Evolutionary conservation across 92 coral and sea anemone genomes (phyloP).

Genomic region (Epizoanthus ramosus): DNA sequence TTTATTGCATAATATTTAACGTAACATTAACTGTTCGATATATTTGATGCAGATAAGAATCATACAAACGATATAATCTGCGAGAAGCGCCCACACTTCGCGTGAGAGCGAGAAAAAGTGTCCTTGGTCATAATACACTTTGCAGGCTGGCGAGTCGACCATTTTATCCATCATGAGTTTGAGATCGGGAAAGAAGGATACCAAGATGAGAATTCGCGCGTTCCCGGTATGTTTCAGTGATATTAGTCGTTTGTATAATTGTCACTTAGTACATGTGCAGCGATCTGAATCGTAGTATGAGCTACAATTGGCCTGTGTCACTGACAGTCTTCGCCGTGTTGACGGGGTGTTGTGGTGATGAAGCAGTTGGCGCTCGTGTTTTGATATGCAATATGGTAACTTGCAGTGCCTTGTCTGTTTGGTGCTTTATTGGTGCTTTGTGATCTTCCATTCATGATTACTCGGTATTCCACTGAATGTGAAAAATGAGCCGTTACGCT

Average conservation of each 20-base stretch:
- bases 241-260: constrained; percentile 32
- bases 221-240: constrained; percentile 79
- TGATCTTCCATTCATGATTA: background rate
- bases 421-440: background rate
- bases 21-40: constrained; percentile 17
- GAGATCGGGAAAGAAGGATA: constrained; percentile 93
- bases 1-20: background rate
- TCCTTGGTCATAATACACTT: background rate
- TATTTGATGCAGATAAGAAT: constrained; percentile 10
- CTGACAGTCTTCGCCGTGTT: constrained; percentile 9
- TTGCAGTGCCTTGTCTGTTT: background rate
- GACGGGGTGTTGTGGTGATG: too few relatives aligned
- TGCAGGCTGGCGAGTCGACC: constrained; percentile 13
- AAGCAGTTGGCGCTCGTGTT: too few relatives aligned
- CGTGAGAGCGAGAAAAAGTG: constrained; percentile 40
- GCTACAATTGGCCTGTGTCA: background rate
- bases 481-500: too few relatives aligned
- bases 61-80: background rate
- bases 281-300: background rate
- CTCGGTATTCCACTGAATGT: background rate
- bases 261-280: background rate
- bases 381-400: too few relatives aligned
- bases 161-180: constrained; percentile 72
- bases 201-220: constrained; percentile 98
- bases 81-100: constrained; percentile 16